Percentiles rank a stretch among this genome's conserved stretches.
These are phyloP conservation scores for Tipula helvola DNA, from an alignment of 2,888 invertebrate genomes.

Conservation along the genomic window DNA sequence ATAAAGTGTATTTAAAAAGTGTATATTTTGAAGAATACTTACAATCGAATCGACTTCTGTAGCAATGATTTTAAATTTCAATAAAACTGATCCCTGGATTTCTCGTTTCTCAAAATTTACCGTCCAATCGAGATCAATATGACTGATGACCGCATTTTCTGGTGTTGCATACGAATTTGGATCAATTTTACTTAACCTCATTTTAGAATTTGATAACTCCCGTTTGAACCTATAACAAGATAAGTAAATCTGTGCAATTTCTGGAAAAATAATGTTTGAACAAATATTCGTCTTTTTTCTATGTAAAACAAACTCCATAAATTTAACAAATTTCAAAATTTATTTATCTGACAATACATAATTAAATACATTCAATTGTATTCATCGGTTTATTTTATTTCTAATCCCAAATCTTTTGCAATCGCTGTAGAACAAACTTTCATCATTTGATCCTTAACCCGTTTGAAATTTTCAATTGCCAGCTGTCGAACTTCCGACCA, in stretches of 20 bases:
- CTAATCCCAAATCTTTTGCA: conserved; percentile 52
- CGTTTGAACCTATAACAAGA: neutral
- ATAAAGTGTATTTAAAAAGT: no score
- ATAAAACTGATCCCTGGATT: conserved; percentile 50
- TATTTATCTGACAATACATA: neutral
- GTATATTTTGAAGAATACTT: conserved; percentile 26
- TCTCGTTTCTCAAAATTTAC: conserved; percentile 59
- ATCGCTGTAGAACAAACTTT: conserved; percentile 60
- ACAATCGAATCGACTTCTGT: conserved; percentile 45
- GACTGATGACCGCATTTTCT: conserved; percentile 50
- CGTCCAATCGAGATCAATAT: conserved; percentile 50
- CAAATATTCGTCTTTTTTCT: no score
- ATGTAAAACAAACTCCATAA: neutral
- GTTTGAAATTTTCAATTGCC: conserved; percentile 60
- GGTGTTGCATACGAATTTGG: conserved; percentile 75
- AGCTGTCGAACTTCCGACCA: conserved; percentile 59
- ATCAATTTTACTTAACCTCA: conserved; percentile 55
- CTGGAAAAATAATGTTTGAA: no score
- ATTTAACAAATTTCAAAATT: neutral
- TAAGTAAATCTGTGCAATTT: neutral
- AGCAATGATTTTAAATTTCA: conserved; percentile 45
- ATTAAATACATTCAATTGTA: neutral
- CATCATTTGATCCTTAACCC: conserved; percentile 69
- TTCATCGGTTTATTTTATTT: neutral
- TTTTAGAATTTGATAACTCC: neutral